Evolutionary conservation across 2,113 vertebrate species (phyloP).

Genomic region (Ranitomeya variabilis): DNA sequence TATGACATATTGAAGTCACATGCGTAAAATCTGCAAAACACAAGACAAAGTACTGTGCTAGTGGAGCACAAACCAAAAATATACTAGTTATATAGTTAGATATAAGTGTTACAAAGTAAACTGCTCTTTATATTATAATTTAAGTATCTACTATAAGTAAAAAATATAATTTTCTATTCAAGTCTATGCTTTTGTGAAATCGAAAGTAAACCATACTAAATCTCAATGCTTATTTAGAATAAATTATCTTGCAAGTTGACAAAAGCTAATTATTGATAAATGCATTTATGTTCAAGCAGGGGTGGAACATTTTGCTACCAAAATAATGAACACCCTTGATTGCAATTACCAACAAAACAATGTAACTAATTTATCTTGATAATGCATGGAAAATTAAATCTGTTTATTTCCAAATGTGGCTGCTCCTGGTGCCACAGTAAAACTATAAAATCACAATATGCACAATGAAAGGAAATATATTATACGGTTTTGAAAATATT

Average conservation of each 20-base stretch:
- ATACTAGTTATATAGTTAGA: too few species aligned
- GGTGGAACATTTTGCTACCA: slow-evolving; percentile 42
- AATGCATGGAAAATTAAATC: slow-evolving; percentile 46
- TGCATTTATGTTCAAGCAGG: slow-evolving; percentile 37
- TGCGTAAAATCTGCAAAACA: too few species aligned
- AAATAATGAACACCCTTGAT: slow-evolving; percentile 52
- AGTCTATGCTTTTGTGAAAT: background rate
- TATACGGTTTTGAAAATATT: background rate
- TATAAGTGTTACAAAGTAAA: too few species aligned
- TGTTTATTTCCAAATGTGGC: slow-evolving; percentile 33
- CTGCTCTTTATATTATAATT: background rate
- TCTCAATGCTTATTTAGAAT: slow-evolving; percentile 19
- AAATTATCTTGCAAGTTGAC: slow-evolving; percentile 35
- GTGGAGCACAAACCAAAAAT: too few species aligned
- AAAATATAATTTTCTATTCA: background rate
- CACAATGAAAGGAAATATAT: background rate
- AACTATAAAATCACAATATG: background rate
- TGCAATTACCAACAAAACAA: slow-evolving; percentile 51
- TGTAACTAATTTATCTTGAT: slow-evolving; percentile 49
- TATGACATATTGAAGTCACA: too few species aligned
- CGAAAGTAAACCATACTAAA: background rate
- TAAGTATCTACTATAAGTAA: background rate
- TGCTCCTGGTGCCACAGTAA: background rate
- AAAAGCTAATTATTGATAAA: slow-evolving; percentile 52
- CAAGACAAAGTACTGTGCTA: too few species aligned